Conservation (phyloP, 2,113 vertebrate species). For the Tamias sibiricus region DNA sequence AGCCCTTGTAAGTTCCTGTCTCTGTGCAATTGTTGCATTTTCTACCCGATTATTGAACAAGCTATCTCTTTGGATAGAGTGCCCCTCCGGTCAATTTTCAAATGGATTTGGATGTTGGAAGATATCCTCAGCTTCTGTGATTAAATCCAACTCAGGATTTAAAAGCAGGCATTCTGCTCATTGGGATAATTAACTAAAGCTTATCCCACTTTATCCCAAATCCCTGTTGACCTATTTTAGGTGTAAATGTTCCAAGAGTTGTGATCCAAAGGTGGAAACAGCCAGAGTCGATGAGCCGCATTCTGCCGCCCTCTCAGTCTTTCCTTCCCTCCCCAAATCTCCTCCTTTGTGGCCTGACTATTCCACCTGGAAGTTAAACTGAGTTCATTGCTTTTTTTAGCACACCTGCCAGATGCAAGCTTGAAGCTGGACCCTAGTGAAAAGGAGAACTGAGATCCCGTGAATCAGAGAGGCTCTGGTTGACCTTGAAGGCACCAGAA, state of each 20-base stretch:
- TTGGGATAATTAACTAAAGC: conserved; percentile 80
- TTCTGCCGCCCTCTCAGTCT: neutral
- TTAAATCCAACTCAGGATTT: conserved; percentile 76
- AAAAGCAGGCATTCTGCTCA: conserved; percentile 63
- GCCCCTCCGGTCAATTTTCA: conserved; percentile 60
- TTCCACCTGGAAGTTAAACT: conserved; percentile 27
- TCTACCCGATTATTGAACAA: neutral
- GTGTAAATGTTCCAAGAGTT: conserved; percentile 42
- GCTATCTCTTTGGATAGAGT: neutral
- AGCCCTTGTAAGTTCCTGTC: neutral
- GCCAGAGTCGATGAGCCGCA: neutral
- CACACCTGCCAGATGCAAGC: neutral
- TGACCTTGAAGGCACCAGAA: conserved; percentile 41
- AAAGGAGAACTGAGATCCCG: neutral
- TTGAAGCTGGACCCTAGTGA: neutral
- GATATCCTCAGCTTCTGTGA: conserved; percentile 66
- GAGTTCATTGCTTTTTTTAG: conserved; percentile 37
- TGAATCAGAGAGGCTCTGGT: conserved; percentile 11
- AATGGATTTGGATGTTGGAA: conserved; percentile 68
- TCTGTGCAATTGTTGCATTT: neutral
- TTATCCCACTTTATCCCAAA: conserved; percentile 71
- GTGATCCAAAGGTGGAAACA: conserved; percentile 68
- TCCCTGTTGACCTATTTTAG: conserved; percentile 82
- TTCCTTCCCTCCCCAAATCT: neutral
- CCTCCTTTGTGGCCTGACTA: neutral